Percentiles rank a stretch among this genome's conserved stretches.
Evolutionary conservation across 37 sponge, comb jelly and placozoan species (phyloP).

Genomic region (Diacarnus erythraeanus): DNA sequence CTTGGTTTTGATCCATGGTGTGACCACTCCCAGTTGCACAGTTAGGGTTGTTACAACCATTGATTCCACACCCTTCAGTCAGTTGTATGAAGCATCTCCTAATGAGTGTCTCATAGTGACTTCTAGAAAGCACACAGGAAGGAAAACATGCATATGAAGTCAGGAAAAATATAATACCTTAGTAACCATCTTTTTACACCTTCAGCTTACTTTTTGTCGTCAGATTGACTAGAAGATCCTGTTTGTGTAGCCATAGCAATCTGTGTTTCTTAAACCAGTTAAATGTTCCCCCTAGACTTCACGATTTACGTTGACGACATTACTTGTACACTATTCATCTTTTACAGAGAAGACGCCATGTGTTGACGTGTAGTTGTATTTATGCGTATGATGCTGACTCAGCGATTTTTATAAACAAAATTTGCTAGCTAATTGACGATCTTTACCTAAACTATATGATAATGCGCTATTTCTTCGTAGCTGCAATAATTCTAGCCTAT

Average conservation of each 20-base stretch:
- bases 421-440: too few relatives aligned
- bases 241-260: too few relatives aligned
- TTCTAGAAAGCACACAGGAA: neutral
- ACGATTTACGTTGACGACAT: neutral
- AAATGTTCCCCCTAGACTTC: neutral
- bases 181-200: neutral
- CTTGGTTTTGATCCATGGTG: constrained; percentile 48
- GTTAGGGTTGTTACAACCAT: constrained; percentile 54
- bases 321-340: too few relatives aligned
- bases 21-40: constrained; percentile 73
- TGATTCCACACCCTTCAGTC: constrained; percentile 75
- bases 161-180: neutral
- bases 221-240: neutral
- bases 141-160: neutral
- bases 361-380: neutral
- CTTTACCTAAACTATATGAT: too few relatives aligned
- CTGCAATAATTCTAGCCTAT: neutral
- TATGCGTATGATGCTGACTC: neutral
- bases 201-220: neutral
- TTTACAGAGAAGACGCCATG: neutral
- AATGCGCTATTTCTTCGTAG: neutral
- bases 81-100: constrained; percentile 67
- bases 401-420: neutral
- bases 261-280: too few relatives aligned
- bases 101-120: constrained; percentile 14